These are phyloP conservation scores for Meriones unguiculatus DNA, from an alignment of 2,113 vertebrate species.

Conservation along the genomic window DNA sequence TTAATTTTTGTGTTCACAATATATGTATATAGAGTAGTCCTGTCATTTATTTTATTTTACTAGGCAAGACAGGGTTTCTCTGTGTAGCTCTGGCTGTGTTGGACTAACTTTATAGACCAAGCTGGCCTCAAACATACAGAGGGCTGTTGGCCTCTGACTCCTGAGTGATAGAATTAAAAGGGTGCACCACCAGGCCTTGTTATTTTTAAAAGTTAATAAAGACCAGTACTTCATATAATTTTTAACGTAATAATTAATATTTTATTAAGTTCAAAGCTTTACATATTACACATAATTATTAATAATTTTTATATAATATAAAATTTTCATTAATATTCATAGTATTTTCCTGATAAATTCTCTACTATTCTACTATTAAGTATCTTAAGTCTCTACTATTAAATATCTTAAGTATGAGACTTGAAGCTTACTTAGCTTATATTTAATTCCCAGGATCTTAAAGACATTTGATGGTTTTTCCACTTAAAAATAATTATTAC, in stretches of 20 bases:
- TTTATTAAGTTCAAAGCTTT: background rate
- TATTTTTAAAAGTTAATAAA: background rate
- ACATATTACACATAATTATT: background rate
- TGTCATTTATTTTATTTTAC: background rate
- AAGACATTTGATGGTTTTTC: constrained; percentile 35
- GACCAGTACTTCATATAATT: background rate
- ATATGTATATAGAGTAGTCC: background rate
- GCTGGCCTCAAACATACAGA: background rate
- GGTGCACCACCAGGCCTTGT: rapidly evolving
- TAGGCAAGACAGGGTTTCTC: background rate
- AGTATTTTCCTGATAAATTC: background rate
- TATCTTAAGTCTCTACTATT: background rate
- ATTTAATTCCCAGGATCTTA: constrained; percentile 25
- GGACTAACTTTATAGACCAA: background rate
- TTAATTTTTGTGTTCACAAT: background rate
- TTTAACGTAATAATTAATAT: background rate
- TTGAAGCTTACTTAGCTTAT: background rate
- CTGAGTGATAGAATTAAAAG: background rate
- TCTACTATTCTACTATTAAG: background rate
- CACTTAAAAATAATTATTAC: constrained; percentile 36
- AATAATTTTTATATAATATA: background rate
- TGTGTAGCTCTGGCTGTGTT: background rate
- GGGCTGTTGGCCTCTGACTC: background rate
- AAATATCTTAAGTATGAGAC: background rate
- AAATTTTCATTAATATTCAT: background rate